Evolutionary conservation across 2,888 invertebrate species (phyloP), one percentile per base, ranked within the genome.

Genomic region (Idaea straminata): DNA sequence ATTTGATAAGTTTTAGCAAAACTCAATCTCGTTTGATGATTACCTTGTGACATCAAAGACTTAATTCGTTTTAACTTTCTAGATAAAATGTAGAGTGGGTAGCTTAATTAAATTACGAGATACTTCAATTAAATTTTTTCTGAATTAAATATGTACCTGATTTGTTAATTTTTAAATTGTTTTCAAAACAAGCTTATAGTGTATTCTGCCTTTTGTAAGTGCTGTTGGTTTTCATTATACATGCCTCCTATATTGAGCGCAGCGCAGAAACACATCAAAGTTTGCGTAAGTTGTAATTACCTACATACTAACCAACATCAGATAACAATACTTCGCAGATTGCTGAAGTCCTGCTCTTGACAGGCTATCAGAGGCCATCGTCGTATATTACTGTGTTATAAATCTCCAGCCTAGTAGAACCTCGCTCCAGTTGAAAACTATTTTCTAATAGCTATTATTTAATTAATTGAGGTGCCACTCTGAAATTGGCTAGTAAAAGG

Each of bases 321-420:
- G 82, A 83, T 79, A 75, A 69, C 74, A 71, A 73, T 76, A 79
- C 77, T 73, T 74, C 74, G 74, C 73, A 75, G 79, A 79, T 79
- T 78, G 73, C 70, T 69, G 68, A 70, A 74, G 72, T 68, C 68
- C 80, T 85, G 85, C 70, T 69, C 72, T 70, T 82, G 85, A 85
- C 85, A 85, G 81, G 78, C 74, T 80, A 84, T 84, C 81, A 77
- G 67, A 66, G 66, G 67, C 73, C 70, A 62, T 47, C 7, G 47
- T 2, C 47, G 47, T 47, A 36, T 5, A 10, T 36, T 47, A 47
- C 13, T 47, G 47, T 47, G 47, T 47, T 13, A 47, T 47, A 47
- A 13, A 10, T 47, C 47, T 47, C 47, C 13, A 7, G 4, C 47
- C 13, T 3, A 25, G 25, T 25, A 25, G 25, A 25, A 25, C 25